Evolutionary conservation across 2,113 vertebrate genomes (phyloP).

Genomic region (Uria aalge): DNA sequence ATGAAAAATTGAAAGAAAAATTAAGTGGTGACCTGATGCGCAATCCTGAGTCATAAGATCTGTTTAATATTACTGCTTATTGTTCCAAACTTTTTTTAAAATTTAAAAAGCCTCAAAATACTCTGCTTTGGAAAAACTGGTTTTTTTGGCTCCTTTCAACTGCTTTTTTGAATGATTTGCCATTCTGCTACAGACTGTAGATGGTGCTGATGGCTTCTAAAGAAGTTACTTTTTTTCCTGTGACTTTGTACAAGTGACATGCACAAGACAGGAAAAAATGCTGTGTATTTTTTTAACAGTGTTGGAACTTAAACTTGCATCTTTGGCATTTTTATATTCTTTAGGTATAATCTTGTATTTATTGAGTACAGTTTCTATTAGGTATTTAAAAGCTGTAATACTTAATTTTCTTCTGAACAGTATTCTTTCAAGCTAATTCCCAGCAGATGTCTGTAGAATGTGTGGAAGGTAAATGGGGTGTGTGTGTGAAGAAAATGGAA

Average conservation of each 20-base stretch:
- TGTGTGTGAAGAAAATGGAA: not conserved
- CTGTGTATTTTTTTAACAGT: not conserved
- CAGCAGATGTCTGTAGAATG: not conserved
- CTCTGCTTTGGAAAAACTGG: not conserved
- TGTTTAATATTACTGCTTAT: not conserved
- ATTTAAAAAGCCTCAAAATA: not conserved
- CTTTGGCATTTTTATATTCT: not conserved
- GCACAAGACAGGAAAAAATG: not conserved
- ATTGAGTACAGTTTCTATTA: not conserved
- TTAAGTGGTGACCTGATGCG: not conserved
- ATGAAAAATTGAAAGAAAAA: not conserved
- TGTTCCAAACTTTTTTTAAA: not conserved
- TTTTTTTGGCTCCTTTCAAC: not conserved
- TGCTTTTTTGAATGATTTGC: not conserved
- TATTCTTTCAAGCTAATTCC: not conserved
- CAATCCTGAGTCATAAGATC: not conserved
- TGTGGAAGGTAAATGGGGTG: not conserved
- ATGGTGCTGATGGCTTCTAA: not conserved
- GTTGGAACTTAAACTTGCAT: not conserved
- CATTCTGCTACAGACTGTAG: not conserved
- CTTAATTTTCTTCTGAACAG: not conserved
- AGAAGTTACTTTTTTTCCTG: not conserved
- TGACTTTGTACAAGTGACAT: not conserved
- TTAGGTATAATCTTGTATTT: not conserved
- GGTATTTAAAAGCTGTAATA: not conserved